phyloP scores from a whole-genome alignment of 2,113 vertebrate genomes.

The Charina bottae region DNA sequence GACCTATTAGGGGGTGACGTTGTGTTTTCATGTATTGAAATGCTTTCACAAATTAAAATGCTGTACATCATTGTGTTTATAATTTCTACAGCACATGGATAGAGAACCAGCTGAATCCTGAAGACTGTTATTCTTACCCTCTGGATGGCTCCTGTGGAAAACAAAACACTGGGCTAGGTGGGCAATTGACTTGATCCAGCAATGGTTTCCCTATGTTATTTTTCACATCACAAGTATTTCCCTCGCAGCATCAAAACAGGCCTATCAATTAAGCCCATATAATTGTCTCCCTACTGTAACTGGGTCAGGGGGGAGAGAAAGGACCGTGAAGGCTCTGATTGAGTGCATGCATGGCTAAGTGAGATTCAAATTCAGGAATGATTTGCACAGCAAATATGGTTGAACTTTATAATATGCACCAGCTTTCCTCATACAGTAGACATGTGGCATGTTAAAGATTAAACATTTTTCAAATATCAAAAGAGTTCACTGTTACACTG shows the following conservation, averaged over 20 bases:
- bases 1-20: no score
- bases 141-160: not conserved
- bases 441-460: not conserved
- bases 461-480: not conserved
- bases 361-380: not conserved
- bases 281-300: not conserved
- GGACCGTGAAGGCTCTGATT: not conserved
- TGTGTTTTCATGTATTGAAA: not conserved
- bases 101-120: not conserved
- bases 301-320: not conserved
- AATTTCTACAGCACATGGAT: not conserved
- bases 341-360: not conserved
- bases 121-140: not conserved
- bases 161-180: not conserved
- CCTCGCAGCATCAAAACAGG: not conserved
- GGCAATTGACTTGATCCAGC: not conserved
- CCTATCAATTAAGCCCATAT: not conserved
- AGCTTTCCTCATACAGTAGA: not conserved
- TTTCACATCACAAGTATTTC: not conserved
- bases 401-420: not conserved
- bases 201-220: not conserved
- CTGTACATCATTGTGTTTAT: not conserved
- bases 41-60: not conserved
- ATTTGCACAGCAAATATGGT: not conserved
- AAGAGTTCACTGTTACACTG: not conserved